Evolutionary conservation across 2,113 vertebrate species (phyloP).

Genomic region (Chloroceryle aenea): DNA sequence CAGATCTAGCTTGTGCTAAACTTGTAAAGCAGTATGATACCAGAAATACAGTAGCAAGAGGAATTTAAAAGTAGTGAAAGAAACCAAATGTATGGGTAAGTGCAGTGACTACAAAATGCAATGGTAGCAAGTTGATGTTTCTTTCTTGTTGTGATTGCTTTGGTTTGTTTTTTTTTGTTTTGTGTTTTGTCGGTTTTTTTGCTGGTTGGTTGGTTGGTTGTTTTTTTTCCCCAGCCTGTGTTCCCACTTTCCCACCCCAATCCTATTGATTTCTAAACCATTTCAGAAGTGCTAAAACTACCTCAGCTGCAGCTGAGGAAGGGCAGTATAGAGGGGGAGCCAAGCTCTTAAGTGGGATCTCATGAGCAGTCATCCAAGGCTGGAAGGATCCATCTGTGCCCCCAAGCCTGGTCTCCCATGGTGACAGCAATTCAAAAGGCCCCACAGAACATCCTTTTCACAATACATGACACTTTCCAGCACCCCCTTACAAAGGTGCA

Average conservation of each 20-base stretch:
- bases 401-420: accelerated
- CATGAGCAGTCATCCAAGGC: accelerated
- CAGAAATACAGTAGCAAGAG: background rate
- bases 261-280: background rate
- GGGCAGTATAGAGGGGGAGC: background rate
- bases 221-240: too few species aligned
- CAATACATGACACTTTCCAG: background rate
- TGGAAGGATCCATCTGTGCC: background rate
- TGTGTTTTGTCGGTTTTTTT: too few species aligned
- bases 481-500: background rate
- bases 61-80: background rate
- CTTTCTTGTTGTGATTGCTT: too few species aligned
- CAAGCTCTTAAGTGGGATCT: background rate
- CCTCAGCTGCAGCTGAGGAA: background rate
- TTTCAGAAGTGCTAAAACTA: background rate
- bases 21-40: background rate
- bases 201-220: too few species aligned
- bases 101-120: background rate
- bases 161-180: too few species aligned
- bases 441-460: background rate
- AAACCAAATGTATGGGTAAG: background rate
- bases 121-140: background rate
- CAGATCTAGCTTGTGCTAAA: background rate
- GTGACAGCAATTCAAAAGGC: background rate
- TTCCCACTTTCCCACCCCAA: accelerated